Evolutionary conservation across 1,140 invertebrate genomes (phyloP), one percentile per base, ranked within the genome.

Genomic region (Sitobion miscanthi): DNA sequence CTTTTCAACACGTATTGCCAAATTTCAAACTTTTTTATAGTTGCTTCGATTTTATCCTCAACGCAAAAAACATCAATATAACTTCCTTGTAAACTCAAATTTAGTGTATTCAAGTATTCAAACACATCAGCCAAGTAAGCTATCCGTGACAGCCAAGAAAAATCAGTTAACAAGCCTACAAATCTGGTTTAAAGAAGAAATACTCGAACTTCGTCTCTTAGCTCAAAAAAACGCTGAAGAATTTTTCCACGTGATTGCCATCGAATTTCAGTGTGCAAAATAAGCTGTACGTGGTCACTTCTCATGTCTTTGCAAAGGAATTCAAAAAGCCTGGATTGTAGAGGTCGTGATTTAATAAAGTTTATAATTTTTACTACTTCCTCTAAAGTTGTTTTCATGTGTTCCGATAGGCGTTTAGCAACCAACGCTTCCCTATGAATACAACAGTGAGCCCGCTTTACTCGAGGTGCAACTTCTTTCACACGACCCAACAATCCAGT

Each of bases 161-260:
- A 57, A 86, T 93, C 92, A 93, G 38, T 93, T 52, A 93, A 52
- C n/a, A 85, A 52, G 54, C n/a, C 49, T 17, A 45, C 25, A 42
- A 86, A 93, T 30, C 1, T 62, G 57, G 90, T 91, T 77, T 91
- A 62, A n/a, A 82, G 54, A 82, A 91, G 62, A 91, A 91, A 91
- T 62, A 91, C 21, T 30, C 93, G 93, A 86, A 94, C 94, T 94
- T 94, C 94, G 83, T 94, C 93, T 94, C 94, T 94, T 93, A 95
- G 94, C 94, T 95, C 94, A 94, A 95, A 95, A 94, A 95, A 94
- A 3, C 93, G 94, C 94, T 94, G 35, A 93, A 95, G 94, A 94
- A 94, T 94, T 94, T 95, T 95, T 86, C 95, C 94, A 94, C 94
- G 94, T 90, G 94, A 95, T 85, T 95, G 94, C 94, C 94, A 95